phyloP scores from a whole-genome alignment of 1,140 invertebrate genomes.

The Aphelinus certus region DNA sequence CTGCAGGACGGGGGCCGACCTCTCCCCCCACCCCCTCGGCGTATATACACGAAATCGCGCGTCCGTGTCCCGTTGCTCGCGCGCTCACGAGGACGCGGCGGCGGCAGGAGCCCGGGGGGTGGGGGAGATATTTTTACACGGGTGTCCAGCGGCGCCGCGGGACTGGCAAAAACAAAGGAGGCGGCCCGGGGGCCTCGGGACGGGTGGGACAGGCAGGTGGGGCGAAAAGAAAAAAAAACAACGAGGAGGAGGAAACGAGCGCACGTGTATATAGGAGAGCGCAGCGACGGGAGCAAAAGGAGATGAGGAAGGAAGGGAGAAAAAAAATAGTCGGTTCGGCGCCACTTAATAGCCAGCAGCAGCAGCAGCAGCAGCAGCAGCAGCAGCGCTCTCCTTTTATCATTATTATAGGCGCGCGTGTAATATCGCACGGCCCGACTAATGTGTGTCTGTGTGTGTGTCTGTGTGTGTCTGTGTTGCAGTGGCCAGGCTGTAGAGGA shows the following conservation, averaged over 20 bases:
- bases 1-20: too few species aligned
- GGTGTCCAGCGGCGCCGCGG: neutral
- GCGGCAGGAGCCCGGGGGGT: neutral
- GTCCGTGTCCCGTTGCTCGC: too few species aligned
- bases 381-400: neutral
- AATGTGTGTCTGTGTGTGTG: neutral
- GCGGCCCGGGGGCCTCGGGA: too few species aligned
- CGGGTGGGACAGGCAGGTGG: neutral
- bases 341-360: conserved; percentile 40
- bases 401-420: neutral
- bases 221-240: conserved; percentile 12
- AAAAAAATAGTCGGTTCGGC: conserved; percentile 38
- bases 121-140: too few species aligned
- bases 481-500: neutral
- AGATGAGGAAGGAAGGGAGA: neutral
- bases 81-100: neutral
- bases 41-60: too few species aligned
- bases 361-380: neutral
- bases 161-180: too few species aligned
- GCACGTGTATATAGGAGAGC: neutral
- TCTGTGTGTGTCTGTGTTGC: conserved; percentile 9
- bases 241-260: conserved; percentile 1
- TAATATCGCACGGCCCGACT: too few species aligned
- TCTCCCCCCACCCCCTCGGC: too few species aligned
- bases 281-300: conserved; percentile 7